A percentile compares a stretch with the other conserved stretches of the same genome.
phyloP scores from a whole-genome alignment of 2,888 invertebrate genomes.

The Magallana nippona region DNA sequence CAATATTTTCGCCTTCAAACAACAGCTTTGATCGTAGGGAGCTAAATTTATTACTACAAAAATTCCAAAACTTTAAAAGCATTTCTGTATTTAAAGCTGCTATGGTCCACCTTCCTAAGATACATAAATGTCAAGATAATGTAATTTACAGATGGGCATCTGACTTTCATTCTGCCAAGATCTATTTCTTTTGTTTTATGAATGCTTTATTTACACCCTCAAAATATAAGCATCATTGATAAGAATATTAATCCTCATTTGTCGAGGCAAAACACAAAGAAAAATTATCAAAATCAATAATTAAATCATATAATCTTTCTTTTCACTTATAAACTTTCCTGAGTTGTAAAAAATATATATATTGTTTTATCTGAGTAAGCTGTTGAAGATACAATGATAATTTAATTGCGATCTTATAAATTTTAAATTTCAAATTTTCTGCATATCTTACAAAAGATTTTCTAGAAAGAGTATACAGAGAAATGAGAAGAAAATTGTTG shows the following conservation, averaged over 20 bases:
- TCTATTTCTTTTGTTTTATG: background rate
- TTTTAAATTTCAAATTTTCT: too few relatives aligned
- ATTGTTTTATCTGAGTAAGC: too few relatives aligned
- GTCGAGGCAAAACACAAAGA: background rate
- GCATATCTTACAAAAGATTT: too few relatives aligned
- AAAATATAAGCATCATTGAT: background rate
- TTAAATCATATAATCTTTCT: too few relatives aligned
- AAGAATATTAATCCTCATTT: background rate
- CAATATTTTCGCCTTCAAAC: background rate
- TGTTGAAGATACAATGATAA: too few relatives aligned
- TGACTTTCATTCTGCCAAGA: background rate
- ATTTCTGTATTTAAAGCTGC: background rate
- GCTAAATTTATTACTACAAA: background rate
- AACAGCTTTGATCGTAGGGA: background rate
- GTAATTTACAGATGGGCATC: conserved; percentile 6
- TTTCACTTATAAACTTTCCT: too few relatives aligned
- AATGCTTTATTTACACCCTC: background rate
- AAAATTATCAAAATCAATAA: too few relatives aligned
- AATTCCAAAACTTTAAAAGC: background rate
- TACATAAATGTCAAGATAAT: conserved; percentile 5
- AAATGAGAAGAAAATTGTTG: too few relatives aligned
- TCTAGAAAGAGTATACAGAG: too few relatives aligned
- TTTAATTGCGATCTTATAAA: too few relatives aligned
- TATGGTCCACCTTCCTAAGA: background rate
- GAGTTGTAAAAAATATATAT: too few relatives aligned